Evolutionary conservation across 2,888 invertebrate genomes (phyloP).

Genomic region (Drosophila paracracens): DNA sequence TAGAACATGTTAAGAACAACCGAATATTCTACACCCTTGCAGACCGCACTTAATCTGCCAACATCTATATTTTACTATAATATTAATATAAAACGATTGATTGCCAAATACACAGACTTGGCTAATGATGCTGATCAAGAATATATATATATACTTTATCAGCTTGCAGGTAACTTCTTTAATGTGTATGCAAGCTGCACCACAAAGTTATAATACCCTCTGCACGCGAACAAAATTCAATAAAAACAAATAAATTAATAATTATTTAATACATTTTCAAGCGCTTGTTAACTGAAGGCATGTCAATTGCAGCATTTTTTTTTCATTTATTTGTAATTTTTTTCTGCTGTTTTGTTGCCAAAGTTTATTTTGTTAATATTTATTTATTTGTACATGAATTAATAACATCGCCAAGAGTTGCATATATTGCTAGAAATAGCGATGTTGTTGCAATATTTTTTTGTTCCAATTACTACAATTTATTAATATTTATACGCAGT

Average conservation of each 20-base stretch:
- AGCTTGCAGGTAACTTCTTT: background rate
- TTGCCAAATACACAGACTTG: background rate
- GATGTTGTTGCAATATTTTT: constrained; percentile 2
- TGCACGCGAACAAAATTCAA: background rate
- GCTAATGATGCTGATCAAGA: background rate
- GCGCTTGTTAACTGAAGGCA: constrained; percentile 28
- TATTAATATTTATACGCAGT: constrained; percentile 23
- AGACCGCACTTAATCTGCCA: no score
- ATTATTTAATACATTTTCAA: constrained; percentile 59
- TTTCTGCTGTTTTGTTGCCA: background rate
- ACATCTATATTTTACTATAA: background rate
- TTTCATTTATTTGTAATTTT: constrained; percentile 3
- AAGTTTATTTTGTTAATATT: constrained; percentile 48
- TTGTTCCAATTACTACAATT: constrained; percentile 11
- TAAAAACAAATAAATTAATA: constrained; percentile 40
- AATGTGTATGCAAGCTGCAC: background rate
- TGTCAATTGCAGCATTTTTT: constrained; percentile 49
- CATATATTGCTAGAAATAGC: constrained; percentile 8
- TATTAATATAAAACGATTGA: background rate
- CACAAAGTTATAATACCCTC: background rate
- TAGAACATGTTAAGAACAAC: constrained; percentile 10
- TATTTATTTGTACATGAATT: constrained; percentile 46
- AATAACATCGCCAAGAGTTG: constrained; percentile 37
- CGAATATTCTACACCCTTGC: background rate
- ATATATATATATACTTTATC: background rate